phyloP scores from a whole-genome alignment of 2,888 invertebrate genomes.

The Chelonus formosanus region DNA sequence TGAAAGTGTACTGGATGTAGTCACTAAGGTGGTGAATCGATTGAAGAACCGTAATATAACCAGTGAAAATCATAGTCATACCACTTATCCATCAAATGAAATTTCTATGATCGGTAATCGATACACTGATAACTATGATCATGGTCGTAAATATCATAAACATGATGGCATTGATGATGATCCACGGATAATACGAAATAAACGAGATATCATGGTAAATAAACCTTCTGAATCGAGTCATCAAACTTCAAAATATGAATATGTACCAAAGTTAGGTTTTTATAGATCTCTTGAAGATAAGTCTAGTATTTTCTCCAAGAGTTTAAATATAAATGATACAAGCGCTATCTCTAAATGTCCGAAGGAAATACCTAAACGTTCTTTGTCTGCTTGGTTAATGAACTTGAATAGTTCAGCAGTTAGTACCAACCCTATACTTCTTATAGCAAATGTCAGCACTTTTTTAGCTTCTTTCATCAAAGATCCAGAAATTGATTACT shows the following conservation, averaged over 20 bases:
- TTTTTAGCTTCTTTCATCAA: slow-evolving; percentile 25
- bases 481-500: slow-evolving; percentile 11
- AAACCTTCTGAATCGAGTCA: neutral
- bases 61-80: too few relatives aligned
- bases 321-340: too few relatives aligned
- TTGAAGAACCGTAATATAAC: neutral
- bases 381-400: slow-evolving; percentile 27
- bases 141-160: too few relatives aligned
- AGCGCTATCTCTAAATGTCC: neutral
- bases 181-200: neutral
- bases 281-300: too few relatives aligned
- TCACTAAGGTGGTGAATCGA: neutral
- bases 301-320: too few relatives aligned
- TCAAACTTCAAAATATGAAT: too few relatives aligned
- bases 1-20: neutral
- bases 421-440: slow-evolving; percentile 1
- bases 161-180: neutral
- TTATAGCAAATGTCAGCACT: slow-evolving; percentile 18
- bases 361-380: neutral
- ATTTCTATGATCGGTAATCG: too few relatives aligned
- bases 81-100: too few relatives aligned
- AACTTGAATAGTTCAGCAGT: slow-evolving; percentile 14
- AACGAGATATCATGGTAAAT: neutral
- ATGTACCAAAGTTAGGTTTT: too few relatives aligned
- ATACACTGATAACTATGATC: too few relatives aligned